Percentiles rank a stretch among this genome's conserved stretches.
These are phyloP conservation scores for Steinernema scapterisci DNA, from an alignment of 2,888 invertebrate genomes.

Conservation along the genomic window DNA sequence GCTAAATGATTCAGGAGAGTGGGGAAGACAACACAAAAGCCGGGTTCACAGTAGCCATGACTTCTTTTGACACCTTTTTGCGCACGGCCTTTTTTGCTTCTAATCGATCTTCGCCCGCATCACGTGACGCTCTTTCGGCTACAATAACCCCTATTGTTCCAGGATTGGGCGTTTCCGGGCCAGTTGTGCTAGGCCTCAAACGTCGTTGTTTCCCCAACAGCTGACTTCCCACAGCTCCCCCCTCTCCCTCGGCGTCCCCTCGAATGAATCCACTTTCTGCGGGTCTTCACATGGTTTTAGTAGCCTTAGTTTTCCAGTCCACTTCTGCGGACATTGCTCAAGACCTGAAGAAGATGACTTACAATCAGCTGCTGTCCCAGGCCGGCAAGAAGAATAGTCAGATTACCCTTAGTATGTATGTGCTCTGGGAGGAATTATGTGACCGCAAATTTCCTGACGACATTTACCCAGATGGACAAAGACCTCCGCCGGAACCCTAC, in stretches of 20 bases:
- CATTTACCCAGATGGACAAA: too few relatives aligned
- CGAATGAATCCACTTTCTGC: neutral
- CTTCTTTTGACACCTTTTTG: neutral
- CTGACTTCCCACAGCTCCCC: neutral
- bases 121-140: neutral
- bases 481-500: too few relatives aligned
- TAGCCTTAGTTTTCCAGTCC: neutral
- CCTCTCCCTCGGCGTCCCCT: neutral
- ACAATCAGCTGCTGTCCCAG: neutral
- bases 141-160: neutral
- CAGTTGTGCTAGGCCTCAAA: neutral
- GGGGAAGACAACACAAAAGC: neutral
- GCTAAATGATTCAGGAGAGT: neutral
- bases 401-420: neutral
- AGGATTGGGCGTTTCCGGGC: neutral
- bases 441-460: neutral
- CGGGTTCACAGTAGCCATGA: neutral
- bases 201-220: neutral
- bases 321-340: neutral
- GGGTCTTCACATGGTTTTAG: neutral
- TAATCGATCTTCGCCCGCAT: too few relatives aligned
- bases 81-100: neutral
- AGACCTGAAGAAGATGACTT: slow-evolving; percentile 7
- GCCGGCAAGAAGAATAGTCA: neutral
- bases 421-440: neutral